Conservation (phyloP, 1,140 invertebrate species). For the Danaus plexippus region DNA sequence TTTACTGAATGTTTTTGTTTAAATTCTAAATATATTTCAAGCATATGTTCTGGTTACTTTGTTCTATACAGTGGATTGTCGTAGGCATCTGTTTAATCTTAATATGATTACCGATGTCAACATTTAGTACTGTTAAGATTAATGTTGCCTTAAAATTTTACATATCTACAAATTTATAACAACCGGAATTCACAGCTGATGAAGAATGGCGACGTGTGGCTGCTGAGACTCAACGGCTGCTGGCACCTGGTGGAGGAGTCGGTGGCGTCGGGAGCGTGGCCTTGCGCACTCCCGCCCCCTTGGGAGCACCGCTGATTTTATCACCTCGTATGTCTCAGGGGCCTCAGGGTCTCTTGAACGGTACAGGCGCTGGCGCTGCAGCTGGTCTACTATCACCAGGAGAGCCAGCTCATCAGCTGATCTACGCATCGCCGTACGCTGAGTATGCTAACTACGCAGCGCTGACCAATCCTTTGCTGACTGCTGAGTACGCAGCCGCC, state of each 20-base stretch:
- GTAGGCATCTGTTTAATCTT: too few species aligned
- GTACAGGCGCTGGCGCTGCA: conserved; percentile 72
- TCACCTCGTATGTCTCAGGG: conserved; percentile 86
- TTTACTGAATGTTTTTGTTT: conserved; percentile 1
- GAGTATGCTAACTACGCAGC: conserved; percentile 91
- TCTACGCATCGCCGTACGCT: conserved; percentile 84
- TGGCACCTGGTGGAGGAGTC: conserved; percentile 74
- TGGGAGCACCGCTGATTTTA: conserved; percentile 89
- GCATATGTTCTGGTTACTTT: too few species aligned
- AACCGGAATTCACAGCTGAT: conserved; percentile 74
- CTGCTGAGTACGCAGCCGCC: conserved; percentile 83
- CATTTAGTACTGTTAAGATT: too few species aligned
- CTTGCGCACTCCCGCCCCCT: conserved; percentile 78
- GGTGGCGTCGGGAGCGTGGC: conserved; percentile 75
- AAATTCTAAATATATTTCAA: background rate
- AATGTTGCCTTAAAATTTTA: too few species aligned
- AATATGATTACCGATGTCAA: too few species aligned
- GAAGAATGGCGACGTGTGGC: conserved; percentile 84
- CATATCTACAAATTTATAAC: conserved; percentile 20
- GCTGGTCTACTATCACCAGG: conserved; percentile 73
- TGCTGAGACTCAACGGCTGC: conserved; percentile 82
- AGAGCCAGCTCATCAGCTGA: conserved; percentile 79
- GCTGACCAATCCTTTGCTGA: conserved; percentile 83
- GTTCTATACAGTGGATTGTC: too few species aligned
- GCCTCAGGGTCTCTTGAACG: conserved; percentile 79